Evolutionary conservation across 2,888 invertebrate genomes (phyloP), one percentile per base, ranked within the genome.

Genomic region (Dryobotodes eremita): DNA sequence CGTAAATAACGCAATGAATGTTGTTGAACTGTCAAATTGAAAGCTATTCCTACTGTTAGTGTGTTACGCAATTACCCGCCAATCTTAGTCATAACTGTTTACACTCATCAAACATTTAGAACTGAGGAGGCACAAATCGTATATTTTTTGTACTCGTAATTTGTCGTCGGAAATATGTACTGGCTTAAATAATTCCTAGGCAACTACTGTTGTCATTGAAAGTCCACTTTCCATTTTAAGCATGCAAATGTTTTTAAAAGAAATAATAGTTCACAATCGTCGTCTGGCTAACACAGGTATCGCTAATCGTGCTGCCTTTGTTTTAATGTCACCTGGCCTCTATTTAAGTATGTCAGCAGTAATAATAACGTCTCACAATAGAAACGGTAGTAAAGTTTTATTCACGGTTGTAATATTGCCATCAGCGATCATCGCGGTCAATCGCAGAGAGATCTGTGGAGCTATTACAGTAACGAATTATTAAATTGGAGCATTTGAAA

Each of bases 301-400:
- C 8, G 8, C 23, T 55, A 48, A 82, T 75, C 55, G 69, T 64
- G 20, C 53, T 68, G 57, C 71, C 70, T 48, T 53, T 23, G 59
- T 20, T 62, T 70, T 73, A 71, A 70, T 82, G 42, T 55, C 69
- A 55, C 20, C 36, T 70, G 61, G 13, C 79, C 75, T 85, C 59
- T 64, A 71, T 74, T 53, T 31, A 82, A 75, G 66, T 84, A 23
- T 75, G 84, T 73, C 85, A 82, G 42, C 42, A 73, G 75, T 50
- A 81, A 64, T 78, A 84, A 61, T 59, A 75, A 50, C 36, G 13
- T 31, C 73, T 70, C 2, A 79, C 75, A 82, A 82, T 75, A 79
- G 75, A 85, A 68, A 71, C 73, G 57, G 36, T 61, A 64, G 42
- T 79, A 66, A 74, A 77, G 23, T 48, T 75, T 84, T 71, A 66